phyloP scores from a whole-genome alignment of 2,113 vertebrate genomes.

The Oryzias woworae region DNA sequence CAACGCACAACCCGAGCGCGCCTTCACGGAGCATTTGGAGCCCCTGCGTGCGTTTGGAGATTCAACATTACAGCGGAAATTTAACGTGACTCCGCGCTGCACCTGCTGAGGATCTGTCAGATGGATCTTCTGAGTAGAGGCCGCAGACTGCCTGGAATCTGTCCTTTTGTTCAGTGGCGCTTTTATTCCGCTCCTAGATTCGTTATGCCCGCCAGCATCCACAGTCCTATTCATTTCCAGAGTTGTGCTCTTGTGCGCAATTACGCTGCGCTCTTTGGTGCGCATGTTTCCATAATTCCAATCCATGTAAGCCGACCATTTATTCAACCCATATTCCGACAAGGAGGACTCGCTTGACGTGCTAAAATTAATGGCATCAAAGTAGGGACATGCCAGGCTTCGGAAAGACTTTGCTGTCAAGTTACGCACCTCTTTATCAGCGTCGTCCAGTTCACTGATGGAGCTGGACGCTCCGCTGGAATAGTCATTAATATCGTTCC shows the following conservation, averaged over 20 bases:
- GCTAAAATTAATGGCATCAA: constrained; percentile 89
- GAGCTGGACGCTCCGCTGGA: constrained; percentile 95
- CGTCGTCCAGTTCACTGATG: constrained; percentile 95
- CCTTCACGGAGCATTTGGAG: constrained; percentile 64
- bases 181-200: constrained; percentile 13
- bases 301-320: constrained; percentile 91
- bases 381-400: constrained; percentile 93
- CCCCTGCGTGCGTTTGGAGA: constrained; percentile 57
- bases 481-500: constrained; percentile 87
- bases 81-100: constrained; percentile 78
- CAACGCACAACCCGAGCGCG: constrained; percentile 58
- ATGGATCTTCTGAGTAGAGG: constrained; percentile 55
- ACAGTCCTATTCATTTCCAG: constrained; percentile 64
- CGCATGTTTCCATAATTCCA: constrained; percentile 83
- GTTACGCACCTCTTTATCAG: constrained; percentile 95
- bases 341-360: constrained; percentile 89
- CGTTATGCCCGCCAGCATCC: constrained; percentile 39
- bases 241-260: constrained; percentile 67
- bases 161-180: constrained; percentile 60
- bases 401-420: constrained; percentile 94
- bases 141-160: constrained; percentile 43
- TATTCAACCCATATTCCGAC: constrained; percentile 86
- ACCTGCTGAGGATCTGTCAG: constrained; percentile 58
- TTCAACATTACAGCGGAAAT: constrained; percentile 77
- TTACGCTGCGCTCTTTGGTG: constrained; percentile 47